Percentiles rank a stretch among this genome's conserved stretches.
Conservation (phyloP, 2,113 vertebrate species). For the Oenanthe oenanthe region DNA sequence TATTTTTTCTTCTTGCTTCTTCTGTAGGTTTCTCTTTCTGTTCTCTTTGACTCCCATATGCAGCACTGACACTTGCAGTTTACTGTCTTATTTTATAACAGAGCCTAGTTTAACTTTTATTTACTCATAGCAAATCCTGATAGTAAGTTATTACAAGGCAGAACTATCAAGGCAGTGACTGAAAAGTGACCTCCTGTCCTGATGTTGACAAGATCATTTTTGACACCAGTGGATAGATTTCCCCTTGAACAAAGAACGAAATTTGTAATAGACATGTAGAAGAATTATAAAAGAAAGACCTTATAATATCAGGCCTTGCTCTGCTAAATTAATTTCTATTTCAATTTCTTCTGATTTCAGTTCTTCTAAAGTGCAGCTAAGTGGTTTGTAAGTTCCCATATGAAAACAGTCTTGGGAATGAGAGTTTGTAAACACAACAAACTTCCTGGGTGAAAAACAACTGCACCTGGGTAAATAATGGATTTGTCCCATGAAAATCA, state of each 20-base stretch:
- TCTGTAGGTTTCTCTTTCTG: neutral
- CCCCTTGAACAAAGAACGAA: neutral
- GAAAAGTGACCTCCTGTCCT: neutral
- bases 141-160: neutral
- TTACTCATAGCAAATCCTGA: neutral
- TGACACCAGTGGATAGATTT: neutral
- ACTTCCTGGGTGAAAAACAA: too few relatives aligned
- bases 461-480: too few relatives aligned
- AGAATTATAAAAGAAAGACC: too few relatives aligned
- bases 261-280: neutral
- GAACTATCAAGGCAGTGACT: neutral
- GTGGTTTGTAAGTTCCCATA: too few relatives aligned
- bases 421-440: too few relatives aligned
- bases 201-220: neutral
- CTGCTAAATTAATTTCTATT: too few relatives aligned
- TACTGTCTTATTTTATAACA: neutral
- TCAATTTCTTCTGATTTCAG: too few relatives aligned
- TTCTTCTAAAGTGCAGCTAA: too few relatives aligned
- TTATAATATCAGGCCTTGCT: too few relatives aligned
- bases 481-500: too few relatives aligned
- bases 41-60: neutral
- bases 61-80: neutral
- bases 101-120: neutral
- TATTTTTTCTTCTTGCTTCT: neutral
- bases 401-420: too few relatives aligned